Base-by-base conservation (phyloP, 2,113 vertebrate genomes). In the Sceloporus tristichus region DNA sequence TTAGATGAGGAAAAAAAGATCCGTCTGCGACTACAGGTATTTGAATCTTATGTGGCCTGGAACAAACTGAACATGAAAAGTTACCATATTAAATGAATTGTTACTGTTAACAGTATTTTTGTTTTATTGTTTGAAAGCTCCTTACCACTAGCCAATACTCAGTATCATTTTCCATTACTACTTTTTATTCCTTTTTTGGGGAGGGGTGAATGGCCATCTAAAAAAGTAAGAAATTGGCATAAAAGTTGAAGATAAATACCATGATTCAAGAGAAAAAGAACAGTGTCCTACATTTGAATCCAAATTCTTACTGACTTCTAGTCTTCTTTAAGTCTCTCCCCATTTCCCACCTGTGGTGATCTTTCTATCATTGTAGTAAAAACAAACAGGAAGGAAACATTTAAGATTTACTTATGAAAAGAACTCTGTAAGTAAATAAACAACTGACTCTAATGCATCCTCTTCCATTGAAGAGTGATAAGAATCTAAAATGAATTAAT, bases 1-100 rank as follows among this genome's bases (percentile, higher is more conserved):
- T 96, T 99, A 95, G 99, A 99, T 90, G 99, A 99, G 90, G 99
- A 99, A 94, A 99, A 99, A 96, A 98, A 97, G 94, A 98, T 99
- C 83, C 98, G 98, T 79, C 93, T 99, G 94, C 97, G 98, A 94
- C 96, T 99, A 96, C 98, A 99, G 98, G 99, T 99, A 92, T 29
- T 86, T 88, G 0, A 16, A 81, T 88, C 79, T 25, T n/a, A 54
- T 86, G 1, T 59, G 40, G 16, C 21, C 5, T 29, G 14, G 81
- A 38, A 16, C 56, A 73, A 62, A 18, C 16, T 13, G 14, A 62
- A 18, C 59, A 16, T 18, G 3, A 18, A 62, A 62, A 62, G 59
- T 62, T 62, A 18, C 59, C 59, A 18, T 62, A 14, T 18, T 62
- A 62, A 62, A 14, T 13, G 13, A 18, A 62, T 62, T 62, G 59